Base-by-base conservation (phyloP, 2,797 vertebrate genomes). In the Sarcoramphus papa region DNA sequence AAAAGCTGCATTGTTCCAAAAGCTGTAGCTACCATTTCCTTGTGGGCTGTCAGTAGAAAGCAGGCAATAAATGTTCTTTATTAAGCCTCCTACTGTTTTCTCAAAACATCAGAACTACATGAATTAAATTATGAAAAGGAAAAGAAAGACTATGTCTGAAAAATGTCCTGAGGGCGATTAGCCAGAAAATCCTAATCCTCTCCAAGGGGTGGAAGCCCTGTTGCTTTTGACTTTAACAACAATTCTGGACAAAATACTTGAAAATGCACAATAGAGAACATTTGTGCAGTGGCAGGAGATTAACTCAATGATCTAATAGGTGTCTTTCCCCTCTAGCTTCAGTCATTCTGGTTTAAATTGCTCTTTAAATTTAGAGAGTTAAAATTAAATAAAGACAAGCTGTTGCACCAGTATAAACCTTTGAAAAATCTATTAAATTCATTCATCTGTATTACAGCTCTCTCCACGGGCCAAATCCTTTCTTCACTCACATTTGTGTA, bases 351-450 rank as follows among this genome's bases (percentile, higher is more conserved):
- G 27, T 91, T 86, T 90, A 90, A 95, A 88, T 63, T 84, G 45
- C 35, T 93, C 87, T 93, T 92, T 81, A 96, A 85, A 91, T 84
- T 91, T 88, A 40, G 25, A 75, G 64, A 84, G 54, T 90, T 88
- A 93, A 83, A 94, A 91, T 93, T 83, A 93, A 95, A 72, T 88
- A 90, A 97, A 88, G 41, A 82, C 51, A 90, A 82, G 51, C 33
- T 85, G 69, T 77, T 27, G 4, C 54, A 47, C 45, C 13, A 84
- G 9, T 47, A 59, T 41, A 65, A 81, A 7, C 33, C 62, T 92
- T 93, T 72, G 59, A 88, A 92, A 92, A 75, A 74, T 83, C 53
- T 90, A 35, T 92, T 90, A 85, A 68, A 77, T 91, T 73, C 5
- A 88, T 88, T 94, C n/a, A 64, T 41, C 64, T 74, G 24, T 79